Evolutionary conservation across 2,113 vertebrate species (phyloP), one percentile per base, ranked within the genome.

Genomic region (Xiphophorus maculatus): DNA sequence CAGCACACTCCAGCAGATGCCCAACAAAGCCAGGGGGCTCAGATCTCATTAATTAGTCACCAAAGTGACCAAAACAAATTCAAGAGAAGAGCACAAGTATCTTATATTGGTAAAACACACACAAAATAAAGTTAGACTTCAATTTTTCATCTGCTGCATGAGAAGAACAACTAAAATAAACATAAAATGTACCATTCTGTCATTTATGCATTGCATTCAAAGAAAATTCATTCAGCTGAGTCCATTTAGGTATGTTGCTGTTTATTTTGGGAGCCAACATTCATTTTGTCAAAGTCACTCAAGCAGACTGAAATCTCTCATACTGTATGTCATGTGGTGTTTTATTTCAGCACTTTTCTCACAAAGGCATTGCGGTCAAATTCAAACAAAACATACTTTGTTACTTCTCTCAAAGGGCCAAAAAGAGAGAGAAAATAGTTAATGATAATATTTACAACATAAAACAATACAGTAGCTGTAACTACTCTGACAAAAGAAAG

Each of bases 101-200:
- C 51, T 30, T 73, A 29, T 72, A 19, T 66, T 40, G 17, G 12
- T 22, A 61, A 30, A 65, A 63, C 10, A 14, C 17, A 48, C 30
- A 60, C 66, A 63, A 54, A 69, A 37, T 63, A 33, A 68, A 73
- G 58, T 4, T 66, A 28, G 66, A 66, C 30, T 37, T 6, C 19
- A 78, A 58, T 28, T 58, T 51, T 51, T 42, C 17, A 64, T 69
- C 61, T 37, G 48, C 40, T 63, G 14, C 17, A 63, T 66, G 28
- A 76, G 29, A 60, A 12, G 44, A 30, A 22, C 27, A 40, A 51
- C 12, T 63, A 30, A 54, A 74, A 54, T 22, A 35, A 0, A 15
- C 62, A 12, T 62, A 29, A 82, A 76, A 72, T 27, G 37, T 8
- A 64, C 19, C 13, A 28, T 54, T 28, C 40, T 66, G 25, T 67